Percentiles rank a stretch among this genome's conserved stretches.
phyloP scores from a whole-genome alignment of 2,113 vertebrate genomes.

The Sebastes fasciatus region DNA sequence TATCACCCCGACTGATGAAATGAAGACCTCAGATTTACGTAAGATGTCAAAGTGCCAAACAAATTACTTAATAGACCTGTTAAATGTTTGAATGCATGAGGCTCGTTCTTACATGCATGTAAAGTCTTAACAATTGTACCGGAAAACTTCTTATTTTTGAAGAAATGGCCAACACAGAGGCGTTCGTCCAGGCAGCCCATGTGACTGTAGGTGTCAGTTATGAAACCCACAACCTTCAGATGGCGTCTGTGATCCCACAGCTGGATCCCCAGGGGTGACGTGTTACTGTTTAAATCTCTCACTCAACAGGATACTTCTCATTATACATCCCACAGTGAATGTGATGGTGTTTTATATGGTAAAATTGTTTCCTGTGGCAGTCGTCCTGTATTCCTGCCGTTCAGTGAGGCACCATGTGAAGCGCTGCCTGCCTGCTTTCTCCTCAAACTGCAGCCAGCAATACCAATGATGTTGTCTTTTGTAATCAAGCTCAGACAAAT shows the following conservation, averaged over 20 bases:
- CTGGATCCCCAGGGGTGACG: slow-evolving; percentile 74
- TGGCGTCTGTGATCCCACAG: slow-evolving; percentile 73
- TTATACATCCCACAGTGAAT: background rate
- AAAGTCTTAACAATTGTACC: background rate
- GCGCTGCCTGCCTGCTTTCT: slow-evolving; percentile 85
- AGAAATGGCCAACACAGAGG: background rate
- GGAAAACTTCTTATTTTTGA: background rate
- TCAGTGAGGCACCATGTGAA: slow-evolving; percentile 73
- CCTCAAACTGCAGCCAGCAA: slow-evolving; percentile 82
- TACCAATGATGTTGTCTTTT: slow-evolving; percentile 77
- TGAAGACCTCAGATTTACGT: slow-evolving; percentile 75
- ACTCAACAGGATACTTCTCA: background rate
- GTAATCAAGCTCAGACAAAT: slow-evolving; percentile 82
- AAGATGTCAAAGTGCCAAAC: slow-evolving; percentile 26
- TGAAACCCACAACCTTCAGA: slow-evolving; percentile 68
- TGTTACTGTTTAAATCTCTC: slow-evolving; percentile 21
- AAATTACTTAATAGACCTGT: background rate
- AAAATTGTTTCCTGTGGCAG: slow-evolving; percentile 68
- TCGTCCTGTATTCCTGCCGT: slow-evolving; percentile 68
- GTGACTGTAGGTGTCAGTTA: slow-evolving; percentile 66
- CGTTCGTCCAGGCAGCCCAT: slow-evolving; percentile 63
- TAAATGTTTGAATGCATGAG: background rate
- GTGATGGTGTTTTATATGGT: slow-evolving; percentile 13
- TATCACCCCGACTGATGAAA: slow-evolving; percentile 75
- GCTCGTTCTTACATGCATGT: background rate